A percentile compares a stretch with the other conserved stretches of the same genome.
phyloP scores from a whole-genome alignment of 2,888 invertebrate species.

The Octonoba sinensis region DNA sequence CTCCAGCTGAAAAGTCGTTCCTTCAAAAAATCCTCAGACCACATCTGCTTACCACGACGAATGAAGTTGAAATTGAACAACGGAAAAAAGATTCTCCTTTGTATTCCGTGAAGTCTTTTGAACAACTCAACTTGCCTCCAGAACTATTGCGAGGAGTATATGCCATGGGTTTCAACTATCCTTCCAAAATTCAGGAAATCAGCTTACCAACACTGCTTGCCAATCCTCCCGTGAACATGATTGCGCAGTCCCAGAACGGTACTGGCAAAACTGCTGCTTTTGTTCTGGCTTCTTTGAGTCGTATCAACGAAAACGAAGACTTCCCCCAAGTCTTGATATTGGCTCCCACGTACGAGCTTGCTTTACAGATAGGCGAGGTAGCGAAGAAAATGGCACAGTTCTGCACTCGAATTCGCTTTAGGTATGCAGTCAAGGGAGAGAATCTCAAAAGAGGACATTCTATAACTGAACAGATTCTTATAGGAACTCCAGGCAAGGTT shows the following conservation, averaged over 20 bases:
- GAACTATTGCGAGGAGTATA: slow-evolving; percentile 93
- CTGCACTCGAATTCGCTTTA: slow-evolving; percentile 89
- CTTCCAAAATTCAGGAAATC: slow-evolving; percentile 96
- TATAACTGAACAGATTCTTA: slow-evolving; percentile 89
- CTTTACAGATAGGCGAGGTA: slow-evolving; percentile 96
- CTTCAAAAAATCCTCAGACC: slow-evolving; percentile 91
- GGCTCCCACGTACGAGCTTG: slow-evolving; percentile 97
- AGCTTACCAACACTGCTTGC: slow-evolving; percentile 93
- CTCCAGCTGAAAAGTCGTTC: slow-evolving; percentile 85
- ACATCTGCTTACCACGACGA: slow-evolving; percentile 84
- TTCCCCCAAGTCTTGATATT: slow-evolving; percentile 94
- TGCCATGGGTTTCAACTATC: slow-evolving; percentile 97
- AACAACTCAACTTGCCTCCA: slow-evolving; percentile 75
- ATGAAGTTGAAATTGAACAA: slow-evolving; percentile 89
- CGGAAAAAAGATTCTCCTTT: slow-evolving; percentile 93
- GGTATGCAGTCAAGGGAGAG: slow-evolving; percentile 94
- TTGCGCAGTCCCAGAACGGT: slow-evolving; percentile 98
- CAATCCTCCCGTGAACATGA: slow-evolving; percentile 96
- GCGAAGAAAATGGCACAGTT: slow-evolving; percentile 94
- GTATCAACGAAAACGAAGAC: slow-evolving; percentile 83
- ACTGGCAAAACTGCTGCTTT: slow-evolving; percentile 99
- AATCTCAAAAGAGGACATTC: slow-evolving; percentile 72
- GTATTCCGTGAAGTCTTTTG: slow-evolving; percentile 82
- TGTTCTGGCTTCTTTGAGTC: slow-evolving; percentile 93
- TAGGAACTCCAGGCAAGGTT: slow-evolving; percentile 98